Evolutionary conservation across 37 sponge, comb jelly and placozoan species (phyloP), one percentile per base, ranked within the genome.

Genomic region (Eunapius fragilis): DNA sequence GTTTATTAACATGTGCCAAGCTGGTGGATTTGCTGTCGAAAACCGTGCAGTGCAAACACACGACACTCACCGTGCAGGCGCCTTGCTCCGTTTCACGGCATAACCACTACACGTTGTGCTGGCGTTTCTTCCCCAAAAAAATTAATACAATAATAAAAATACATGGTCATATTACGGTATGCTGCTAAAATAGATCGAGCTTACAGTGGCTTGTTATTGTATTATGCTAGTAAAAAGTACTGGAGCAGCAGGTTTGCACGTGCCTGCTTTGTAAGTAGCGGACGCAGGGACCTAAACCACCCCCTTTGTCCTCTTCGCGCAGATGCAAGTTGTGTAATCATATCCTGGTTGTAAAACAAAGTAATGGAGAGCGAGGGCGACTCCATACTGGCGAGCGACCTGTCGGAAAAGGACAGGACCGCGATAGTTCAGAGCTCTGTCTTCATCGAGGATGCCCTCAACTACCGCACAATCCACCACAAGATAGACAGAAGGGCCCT

Each of bases 401-500:
- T 58, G 22, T 58, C 58, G 27, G 47, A 68, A 11, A 47, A 48
- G 4, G 27, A 67, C 10, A 80, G 84, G 5, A 84, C 77, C 2
- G 86, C 82, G 35, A 81, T 90, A 30, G 32, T 81, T 24, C 93
- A 89, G 82, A 90, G 90, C 28, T 81, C 92, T 3, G 84, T 92
- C 58, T 92, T 95, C 47, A 87, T 95, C 33, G 93, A 92, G 31
- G 95, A 95, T 76, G 92, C 87, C 24, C 87, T 94, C 72, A 30
- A 90, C 74, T 95, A 95, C 68, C 85, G 96, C 0, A 86, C 96
- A 23, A 95, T 93, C 70, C 88, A 92, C 48, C 98, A 97, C 86
- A 91, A 84, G 67, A 91, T 91, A 28, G 96, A 96, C 69, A 81
- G 79, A 68, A 34, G 28, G 27, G 77, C 94, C 35, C 92, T 97